Evolutionary conservation across 2,113 vertebrate genomes (phyloP).

Genomic region (Nannobrachium achirus): DNA sequence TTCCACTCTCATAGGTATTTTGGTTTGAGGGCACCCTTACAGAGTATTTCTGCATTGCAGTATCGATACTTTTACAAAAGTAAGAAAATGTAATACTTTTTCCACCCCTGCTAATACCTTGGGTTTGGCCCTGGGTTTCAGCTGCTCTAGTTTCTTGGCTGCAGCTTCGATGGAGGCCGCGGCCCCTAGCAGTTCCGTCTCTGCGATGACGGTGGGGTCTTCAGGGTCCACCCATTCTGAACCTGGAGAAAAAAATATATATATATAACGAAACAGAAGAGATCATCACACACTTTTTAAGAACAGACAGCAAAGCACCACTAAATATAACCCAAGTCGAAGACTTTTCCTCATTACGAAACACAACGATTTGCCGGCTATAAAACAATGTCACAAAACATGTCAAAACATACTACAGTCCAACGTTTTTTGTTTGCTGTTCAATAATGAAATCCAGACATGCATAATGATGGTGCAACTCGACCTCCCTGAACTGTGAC

Average conservation of each 20-base stretch:
- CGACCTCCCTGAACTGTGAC: not conserved
- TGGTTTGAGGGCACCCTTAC: too few species aligned
- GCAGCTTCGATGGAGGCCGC: slow-evolving; percentile 98
- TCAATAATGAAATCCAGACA: slow-evolving; percentile 1
- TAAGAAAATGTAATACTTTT: too few species aligned
- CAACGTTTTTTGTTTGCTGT: too few species aligned
- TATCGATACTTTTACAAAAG: too few species aligned
- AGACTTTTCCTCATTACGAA: not conserved
- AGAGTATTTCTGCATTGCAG: too few species aligned
- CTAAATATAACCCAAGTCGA: not conserved
- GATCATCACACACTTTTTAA: slow-evolving; percentile 11
- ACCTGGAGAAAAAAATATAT: slow-evolving; percentile 81
- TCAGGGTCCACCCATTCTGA: slow-evolving; percentile 96
- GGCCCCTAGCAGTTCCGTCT: slow-evolving; percentile 94
- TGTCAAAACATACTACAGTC: not conserved
- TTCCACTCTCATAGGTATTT: too few species aligned
- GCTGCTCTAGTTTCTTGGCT: slow-evolving; percentile 98
- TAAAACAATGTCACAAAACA: slow-evolving; percentile 3
- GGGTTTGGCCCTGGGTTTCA: slow-evolving; percentile 96
- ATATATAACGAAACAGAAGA: slow-evolving; percentile 23
- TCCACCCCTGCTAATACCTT: slow-evolving; percentile 90
- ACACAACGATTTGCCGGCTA: not conserved
- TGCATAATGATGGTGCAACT: slow-evolving; percentile 2
- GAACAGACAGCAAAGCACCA: not conserved
- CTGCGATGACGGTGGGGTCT: slow-evolving; percentile 96